Conservation (phyloP, 2,113 vertebrate species). For the Polyodon spathula region DNA sequence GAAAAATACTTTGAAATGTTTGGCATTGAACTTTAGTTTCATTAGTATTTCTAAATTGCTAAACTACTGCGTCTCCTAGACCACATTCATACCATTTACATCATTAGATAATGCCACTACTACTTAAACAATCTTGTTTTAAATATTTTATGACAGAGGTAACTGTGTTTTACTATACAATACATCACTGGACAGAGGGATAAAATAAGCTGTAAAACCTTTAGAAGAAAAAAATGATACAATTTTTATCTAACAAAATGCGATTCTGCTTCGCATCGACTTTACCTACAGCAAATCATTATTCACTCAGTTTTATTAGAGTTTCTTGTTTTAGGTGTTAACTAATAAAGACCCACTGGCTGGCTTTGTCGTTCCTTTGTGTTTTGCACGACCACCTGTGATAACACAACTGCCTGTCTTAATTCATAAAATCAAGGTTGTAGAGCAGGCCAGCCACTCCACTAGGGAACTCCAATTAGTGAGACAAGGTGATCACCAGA, state of each 20-base stretch:
- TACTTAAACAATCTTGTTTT: too few relatives aligned
- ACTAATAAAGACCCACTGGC: too few relatives aligned
- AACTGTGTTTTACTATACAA: slow-evolving; percentile 26
- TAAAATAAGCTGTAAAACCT: neutral
- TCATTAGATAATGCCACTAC: too few relatives aligned
- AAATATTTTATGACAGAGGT: too few relatives aligned
- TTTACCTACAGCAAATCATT: neutral
- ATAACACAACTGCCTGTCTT: neutral
- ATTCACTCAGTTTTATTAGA: neutral
- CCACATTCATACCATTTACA: too few relatives aligned
- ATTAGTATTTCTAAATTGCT: too few relatives aligned
- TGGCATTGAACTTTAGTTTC: too few relatives aligned
- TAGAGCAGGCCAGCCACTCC: neutral
- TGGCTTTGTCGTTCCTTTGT: neutral
- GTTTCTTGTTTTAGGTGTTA: neutral
- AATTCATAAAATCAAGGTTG: slow-evolving; percentile 5
- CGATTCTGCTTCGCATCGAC: neutral
- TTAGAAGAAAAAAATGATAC: slow-evolving; percentile 15
- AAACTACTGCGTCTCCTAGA: too few relatives aligned
- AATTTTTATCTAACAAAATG: slow-evolving; percentile 20
- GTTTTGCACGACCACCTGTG: slow-evolving; percentile 3
- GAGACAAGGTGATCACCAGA: slow-evolving; percentile 6
- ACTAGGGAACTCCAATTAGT: neutral
- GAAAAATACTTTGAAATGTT: too few relatives aligned
- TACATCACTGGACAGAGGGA: slow-evolving; percentile 20